Conservation (phyloP, 2,888 invertebrate genomes). For the Rhimphoctona megacephalus region DNA sequence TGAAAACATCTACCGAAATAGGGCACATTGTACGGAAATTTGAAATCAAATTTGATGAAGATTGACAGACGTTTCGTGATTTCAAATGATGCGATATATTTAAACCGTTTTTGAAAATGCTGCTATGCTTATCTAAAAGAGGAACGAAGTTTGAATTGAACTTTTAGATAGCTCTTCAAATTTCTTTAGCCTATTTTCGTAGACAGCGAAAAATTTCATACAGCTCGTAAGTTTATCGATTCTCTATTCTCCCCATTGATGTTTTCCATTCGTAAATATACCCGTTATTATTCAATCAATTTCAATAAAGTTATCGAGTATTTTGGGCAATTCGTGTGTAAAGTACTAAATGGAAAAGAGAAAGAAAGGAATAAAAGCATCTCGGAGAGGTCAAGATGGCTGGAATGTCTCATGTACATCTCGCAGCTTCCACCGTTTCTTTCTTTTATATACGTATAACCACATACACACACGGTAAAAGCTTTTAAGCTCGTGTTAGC, state of each 20-base stretch:
- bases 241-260: background rate
- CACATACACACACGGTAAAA: constrained; percentile 37
- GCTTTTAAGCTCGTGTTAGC: constrained; percentile 72
- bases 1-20: background rate
- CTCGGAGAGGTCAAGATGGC: constrained; percentile 17
- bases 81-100: background rate
- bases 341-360: background rate
- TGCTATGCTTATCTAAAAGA: background rate
- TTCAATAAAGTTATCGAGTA: background rate
- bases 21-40: background rate
- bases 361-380: background rate
- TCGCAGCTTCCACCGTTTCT: constrained; percentile 6
- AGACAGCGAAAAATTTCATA: background rate
- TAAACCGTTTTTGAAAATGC: background rate
- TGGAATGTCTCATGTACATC: constrained; percentile 32
- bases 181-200: background rate
- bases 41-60: background rate
- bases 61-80: background rate
- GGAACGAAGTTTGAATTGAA: background rate
- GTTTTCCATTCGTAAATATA: too few relatives aligned
- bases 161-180: background rate
- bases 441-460: constrained; percentile 21
- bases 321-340: background rate
- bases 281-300: background rate
- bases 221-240: background rate